Conservation (phyloP, 2,888 invertebrate species). For the Lepidocyrtoides sp. region DNA sequence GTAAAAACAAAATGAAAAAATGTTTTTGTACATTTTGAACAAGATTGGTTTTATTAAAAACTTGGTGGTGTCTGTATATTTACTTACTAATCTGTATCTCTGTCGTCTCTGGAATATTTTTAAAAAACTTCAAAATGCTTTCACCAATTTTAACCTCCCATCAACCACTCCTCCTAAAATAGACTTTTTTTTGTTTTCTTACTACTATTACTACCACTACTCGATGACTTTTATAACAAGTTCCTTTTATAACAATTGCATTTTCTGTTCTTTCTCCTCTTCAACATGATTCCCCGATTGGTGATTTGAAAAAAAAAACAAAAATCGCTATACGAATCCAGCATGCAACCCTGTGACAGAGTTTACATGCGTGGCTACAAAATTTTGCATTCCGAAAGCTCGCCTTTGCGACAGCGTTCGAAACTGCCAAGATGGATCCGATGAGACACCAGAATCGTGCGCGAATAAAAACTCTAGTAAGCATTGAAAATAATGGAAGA, state of each 20-base stretch:
- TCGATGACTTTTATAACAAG: too few relatives aligned
- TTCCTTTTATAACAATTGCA: not conserved
- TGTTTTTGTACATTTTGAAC: not conserved
- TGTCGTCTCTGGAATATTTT: too few relatives aligned
- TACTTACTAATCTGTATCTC: too few relatives aligned
- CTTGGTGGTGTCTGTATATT: too few relatives aligned
- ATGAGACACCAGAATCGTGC: conserved; percentile 73
- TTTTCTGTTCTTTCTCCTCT: not conserved
- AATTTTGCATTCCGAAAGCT: conserved; percentile 65
- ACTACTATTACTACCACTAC: too few relatives aligned
- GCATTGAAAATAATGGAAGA: not conserved
- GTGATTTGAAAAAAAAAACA: not conserved
- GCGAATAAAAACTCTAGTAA: conserved; percentile 74
- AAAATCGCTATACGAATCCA: not conserved
- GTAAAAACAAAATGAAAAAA: too few relatives aligned
- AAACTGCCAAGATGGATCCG: conserved; percentile 71
- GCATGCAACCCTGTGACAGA: conserved; percentile 70
- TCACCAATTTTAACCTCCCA: too few relatives aligned
- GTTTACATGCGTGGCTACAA: conserved; percentile 66
- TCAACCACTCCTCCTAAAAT: too few relatives aligned
- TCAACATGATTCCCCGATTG: not conserved
- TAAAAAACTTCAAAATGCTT: too few relatives aligned
- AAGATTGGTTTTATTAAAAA: too few relatives aligned
- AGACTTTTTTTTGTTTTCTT: not conserved
- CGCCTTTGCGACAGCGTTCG: conserved; percentile 62